Conservation (phyloP, 1,140 invertebrate genomes). For the Chymomyza costata region DNA sequence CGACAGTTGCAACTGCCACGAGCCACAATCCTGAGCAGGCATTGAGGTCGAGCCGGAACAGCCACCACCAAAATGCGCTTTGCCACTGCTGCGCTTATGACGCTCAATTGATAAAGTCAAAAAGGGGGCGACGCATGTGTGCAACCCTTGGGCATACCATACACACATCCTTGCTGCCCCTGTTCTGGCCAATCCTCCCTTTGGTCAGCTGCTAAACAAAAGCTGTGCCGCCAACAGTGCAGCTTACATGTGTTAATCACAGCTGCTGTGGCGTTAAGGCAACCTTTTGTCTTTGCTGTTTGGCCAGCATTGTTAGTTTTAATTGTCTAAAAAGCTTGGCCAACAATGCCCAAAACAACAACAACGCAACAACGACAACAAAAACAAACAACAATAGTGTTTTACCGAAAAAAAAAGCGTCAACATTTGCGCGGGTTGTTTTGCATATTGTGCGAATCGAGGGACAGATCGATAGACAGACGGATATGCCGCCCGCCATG, state of each 20-base stretch:
- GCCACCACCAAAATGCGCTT: constrained; percentile 28
- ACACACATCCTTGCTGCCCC: neutral
- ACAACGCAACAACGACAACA: constrained; percentile 7
- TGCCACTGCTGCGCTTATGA: constrained; percentile 48
- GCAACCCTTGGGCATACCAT: neutral
- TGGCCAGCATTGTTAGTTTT: constrained; percentile 61
- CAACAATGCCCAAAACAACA: constrained; percentile 41
- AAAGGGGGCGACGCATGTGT: constrained; percentile 50
- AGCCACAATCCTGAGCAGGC: constrained; percentile 4
- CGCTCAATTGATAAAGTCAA: constrained; percentile 73
- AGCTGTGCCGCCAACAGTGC: constrained; percentile 38
- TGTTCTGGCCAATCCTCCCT: neutral
- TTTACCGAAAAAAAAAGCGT: constrained; percentile 18
- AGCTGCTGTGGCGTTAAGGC: constrained; percentile 41
- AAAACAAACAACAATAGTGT: constrained; percentile 15
- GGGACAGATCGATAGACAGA: no score
- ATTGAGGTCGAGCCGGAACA: neutral
- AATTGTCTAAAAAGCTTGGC: constrained; percentile 62
- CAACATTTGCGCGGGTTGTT: constrained; percentile 56
- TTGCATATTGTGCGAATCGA: constrained; percentile 62
- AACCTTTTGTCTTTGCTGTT: constrained; percentile 36
- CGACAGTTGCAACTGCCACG: constrained; percentile 67
- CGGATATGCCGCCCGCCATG: no score
- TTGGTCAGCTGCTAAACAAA: neutral
- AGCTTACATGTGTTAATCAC: constrained; percentile 74